Base-by-base conservation (phyloP, 2,113 vertebrate genomes). In the Mellivora capensis region DNA sequence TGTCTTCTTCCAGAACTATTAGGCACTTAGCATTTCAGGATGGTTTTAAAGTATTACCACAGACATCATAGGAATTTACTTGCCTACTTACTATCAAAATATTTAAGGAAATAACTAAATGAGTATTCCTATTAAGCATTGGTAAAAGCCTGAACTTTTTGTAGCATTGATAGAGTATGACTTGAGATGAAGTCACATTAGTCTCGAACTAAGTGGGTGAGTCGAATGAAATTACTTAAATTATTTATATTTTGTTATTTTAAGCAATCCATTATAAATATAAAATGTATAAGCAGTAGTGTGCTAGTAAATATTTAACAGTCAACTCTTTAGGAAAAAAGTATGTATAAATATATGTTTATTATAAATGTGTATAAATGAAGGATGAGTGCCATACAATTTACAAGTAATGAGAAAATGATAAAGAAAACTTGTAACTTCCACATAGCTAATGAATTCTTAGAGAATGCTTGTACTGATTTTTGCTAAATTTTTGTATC, bases 401-500 rank as follows among this genome's bases (percentile, higher is more conserved):
- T 95, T 87, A 95, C 6, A 91, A 96, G 91, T 72, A 97, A 89
- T 76, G 72, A 92, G 93, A 91, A 86, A 82, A 49, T 86, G 15
- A 47, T 77, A 79, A 79, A 79, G 7, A 79, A 18, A 96, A 59
- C 62, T 91, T 93, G 39, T 82, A 91, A 83, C 7, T 72, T 42
- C 49, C n/a, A 79, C 37, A 86, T 44, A 95, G 37, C 34, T 87
- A 86, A 82, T 89, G 52, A 34, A 90, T 91, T 83, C 14, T 93
- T 94, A 84, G 27, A 91, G 71, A 92, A 95, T 54, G 29, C 25
- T 15, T 74, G 88, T 72, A 57, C 42, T 86, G 90, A 87, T 10
- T 92, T 87, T 95, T 97, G 47, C 72, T 76, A 93, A 85, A 85
- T 88, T 97, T 94, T 79, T 98, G 37, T 92, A 87, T 91, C 86